Conservation (phyloP, 2,888 invertebrate genomes). For the Eulithis testata region DNA sequence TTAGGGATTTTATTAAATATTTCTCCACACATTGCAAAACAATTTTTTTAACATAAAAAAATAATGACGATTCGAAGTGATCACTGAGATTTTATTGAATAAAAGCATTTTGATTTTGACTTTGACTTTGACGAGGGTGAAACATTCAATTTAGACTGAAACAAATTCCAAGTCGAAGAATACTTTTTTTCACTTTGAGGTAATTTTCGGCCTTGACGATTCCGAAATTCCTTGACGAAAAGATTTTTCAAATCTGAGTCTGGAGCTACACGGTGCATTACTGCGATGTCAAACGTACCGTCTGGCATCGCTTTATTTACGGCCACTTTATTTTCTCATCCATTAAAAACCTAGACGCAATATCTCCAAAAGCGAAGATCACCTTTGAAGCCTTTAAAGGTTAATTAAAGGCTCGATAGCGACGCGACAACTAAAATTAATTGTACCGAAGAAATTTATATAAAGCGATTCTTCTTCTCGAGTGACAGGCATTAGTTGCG, state of each 20-base stretch:
- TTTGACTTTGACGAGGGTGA: too few species aligned
- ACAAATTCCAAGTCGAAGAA: too few species aligned
- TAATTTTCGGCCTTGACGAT: too few species aligned
- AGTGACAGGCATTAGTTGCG: slow-evolving; percentile 66
- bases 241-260: neutral
- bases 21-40: too few species aligned
- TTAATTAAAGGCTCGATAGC: slow-evolving; percentile 73
- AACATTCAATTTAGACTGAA: too few species aligned
- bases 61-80: too few species aligned
- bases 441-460: slow-evolving; percentile 75
- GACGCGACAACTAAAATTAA: slow-evolving; percentile 73
- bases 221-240: too few species aligned
- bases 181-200: too few species aligned
- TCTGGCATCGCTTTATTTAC: slow-evolving; percentile 3
- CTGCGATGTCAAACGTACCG: neutral
- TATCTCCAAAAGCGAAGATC: slow-evolving; percentile 35
- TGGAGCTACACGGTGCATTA: neutral
- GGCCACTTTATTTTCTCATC: slow-evolving; percentile 10
- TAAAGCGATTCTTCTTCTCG: slow-evolving; percentile 73
- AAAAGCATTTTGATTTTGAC: too few species aligned
- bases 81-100: too few species aligned
- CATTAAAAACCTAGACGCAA: slow-evolving; percentile 15
- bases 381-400: slow-evolving; percentile 48
- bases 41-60: too few species aligned
- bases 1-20: too few species aligned